Base-by-base conservation (phyloP, 2,888 invertebrate genomes). In the Lycia hirtaria region DNA sequence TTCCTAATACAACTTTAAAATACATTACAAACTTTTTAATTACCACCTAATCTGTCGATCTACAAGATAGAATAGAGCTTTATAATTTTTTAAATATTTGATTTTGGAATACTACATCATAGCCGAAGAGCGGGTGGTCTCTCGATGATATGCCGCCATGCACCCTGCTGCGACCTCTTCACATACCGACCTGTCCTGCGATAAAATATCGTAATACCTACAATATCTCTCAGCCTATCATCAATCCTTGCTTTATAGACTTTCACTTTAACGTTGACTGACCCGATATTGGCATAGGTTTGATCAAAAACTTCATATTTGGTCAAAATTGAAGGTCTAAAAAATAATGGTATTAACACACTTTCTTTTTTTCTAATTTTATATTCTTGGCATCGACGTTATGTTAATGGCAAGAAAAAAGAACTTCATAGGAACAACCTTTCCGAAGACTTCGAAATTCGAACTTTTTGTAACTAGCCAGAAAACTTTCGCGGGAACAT, bases 101-200 rank as follows among this genome's bases (percentile, higher is more conserved):
- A 64, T 64, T 56, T 68, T 51, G 50, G 66, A 65, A 69, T 68
- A 68, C 66, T 66, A 65, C 69, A 65, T 75, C 73, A 68, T 75
- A 78, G 71, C 69, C 45, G 69, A 73, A 72, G 73, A 69, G 74
- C 81, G 83, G 87, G 85, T 85, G 87, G 85, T 87, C 85, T 72
- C 61, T 53, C 68, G 66, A 67, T 76, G 69, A 74, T 70, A 72
- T 57, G 71, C 74, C 75, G 75, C 73, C 71, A 67, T 66, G 76
- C 75, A 69, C 73, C 82, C 83, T 74, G 82, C 82, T 77, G 86
- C 53, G 85, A 60, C 69, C 66, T 65, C 71, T 67, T 68, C 75
- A 77, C 81, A 78, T 80, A 76, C 78, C 78, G 69, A 71, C 73
- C 77, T 75, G 76, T 76, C 76, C 66, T 70, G 65, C 69, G 67